Evolutionary conservation across 2,797 vertebrate genomes (phyloP), one percentile per base, ranked within the genome.

Genomic region (Remorina albescens): DNA sequence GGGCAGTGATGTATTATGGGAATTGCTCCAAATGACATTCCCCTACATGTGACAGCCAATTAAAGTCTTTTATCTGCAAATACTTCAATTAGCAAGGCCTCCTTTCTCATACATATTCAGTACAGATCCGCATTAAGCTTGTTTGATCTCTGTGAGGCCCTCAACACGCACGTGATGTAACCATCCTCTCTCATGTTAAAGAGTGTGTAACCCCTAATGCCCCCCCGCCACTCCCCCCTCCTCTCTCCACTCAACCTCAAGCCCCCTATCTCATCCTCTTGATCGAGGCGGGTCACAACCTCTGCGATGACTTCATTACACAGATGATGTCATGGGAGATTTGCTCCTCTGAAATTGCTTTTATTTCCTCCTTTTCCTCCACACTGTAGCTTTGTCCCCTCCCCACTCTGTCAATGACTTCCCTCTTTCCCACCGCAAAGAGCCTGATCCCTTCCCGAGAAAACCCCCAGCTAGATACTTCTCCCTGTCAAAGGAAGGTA

Each of bases 281-380:
- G 80, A 87, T 69, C 77, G 67, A 39, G 42, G 57, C 57, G 8
- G 69, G 79, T 83, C 70, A 2, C 55, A 55, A 67, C 71, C 69
- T 57, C 57, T 15, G 10, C 0, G 7, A 50, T 78, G 74, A 82
- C 82, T 70, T 86, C 67, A 74, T 75, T 68, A 55, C 70, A 46
- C 55, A 68, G 50, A 80, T 84, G 78, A 86, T 80, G 84, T 86
- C 76, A 87, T 86, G 75, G 65, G 72, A 86, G 58, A 63, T 63
- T 74, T 1, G 5, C 23, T 67, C 44, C 62, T 74, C 56, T 79
- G 19, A 70, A 64, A 74, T 42, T 61, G 21, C 50, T 44, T 71
- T 55, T 25, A 32, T 68, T 15, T 34, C 23, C 75, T 76, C 61
- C 63, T 53, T 62, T 23, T 46, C 34, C 28, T 41, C 54, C 39